Base-by-base conservation (phyloP, 2,113 vertebrate species). In the Coryphaenoides rupestris region DNA sequence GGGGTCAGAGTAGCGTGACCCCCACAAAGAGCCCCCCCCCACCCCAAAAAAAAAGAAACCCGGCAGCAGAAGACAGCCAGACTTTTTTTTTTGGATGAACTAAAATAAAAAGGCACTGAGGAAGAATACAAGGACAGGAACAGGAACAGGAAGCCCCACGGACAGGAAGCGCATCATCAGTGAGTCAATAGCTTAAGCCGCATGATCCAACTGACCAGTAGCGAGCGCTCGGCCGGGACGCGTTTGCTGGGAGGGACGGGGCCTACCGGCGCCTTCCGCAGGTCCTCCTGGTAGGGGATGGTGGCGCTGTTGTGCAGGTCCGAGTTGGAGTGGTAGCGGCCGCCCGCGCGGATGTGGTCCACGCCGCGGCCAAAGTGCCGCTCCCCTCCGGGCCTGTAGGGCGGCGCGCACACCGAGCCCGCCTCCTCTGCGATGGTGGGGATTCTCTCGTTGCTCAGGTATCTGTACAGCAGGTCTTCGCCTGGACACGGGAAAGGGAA, bases 181-280 rank as follows among this genome's bases (percentile, higher is more conserved):
- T 95, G 95, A 93, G 94, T 95, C 91, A 98, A 92, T 70, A 95
- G 70, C 80, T 96, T 98, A 87, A 98, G 94, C 84, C 92, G 92
- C 0, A 92, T 93, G 68, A 98, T 90, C 95, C 93, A 96, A 87
- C 92, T 96, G 90, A 94, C 93, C 86, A 95, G 87, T 84, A 96
- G 85, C 0, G 94, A 96, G 21, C 91, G 93, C 65, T 96, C 95
- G 13, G 93, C 60, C 0, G 94, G 87, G 0, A 91, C 82, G 15
- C 91, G 85, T 80, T 86, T 90, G 33, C 33, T 40, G 85, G 88
- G 57, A 21, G 81, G 72, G 0, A 89, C 77, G 0, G 89, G 78
- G 1, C 88, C 72, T 21, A 85, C 77, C 0, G 90, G 73, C 1
- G 88, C 82, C 74, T 93, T 96, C 86, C 90, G 93, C 13, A 79